Conservation (phyloP, 2,113 vertebrate genomes). For the Labeo rohita region DNA sequence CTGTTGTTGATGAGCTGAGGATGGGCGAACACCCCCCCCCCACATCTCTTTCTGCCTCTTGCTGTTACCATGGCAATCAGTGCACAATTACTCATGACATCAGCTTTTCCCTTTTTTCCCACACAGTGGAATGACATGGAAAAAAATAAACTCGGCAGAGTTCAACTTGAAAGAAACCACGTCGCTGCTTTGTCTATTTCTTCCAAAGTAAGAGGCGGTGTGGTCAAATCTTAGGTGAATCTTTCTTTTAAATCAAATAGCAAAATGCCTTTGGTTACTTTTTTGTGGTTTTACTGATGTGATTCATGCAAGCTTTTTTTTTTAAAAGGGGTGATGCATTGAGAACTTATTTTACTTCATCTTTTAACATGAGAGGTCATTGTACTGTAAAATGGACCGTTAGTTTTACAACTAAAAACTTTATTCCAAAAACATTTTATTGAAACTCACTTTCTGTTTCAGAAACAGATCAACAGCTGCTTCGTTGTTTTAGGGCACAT, state of each 20-base stretch:
- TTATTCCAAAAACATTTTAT: too few species aligned
- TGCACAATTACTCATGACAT: constrained; percentile 26
- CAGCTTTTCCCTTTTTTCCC: constrained; percentile 4
- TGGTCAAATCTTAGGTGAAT: neutral
- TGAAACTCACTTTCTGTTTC: too few species aligned
- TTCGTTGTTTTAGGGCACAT: too few species aligned
- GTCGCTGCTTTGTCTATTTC: neutral
- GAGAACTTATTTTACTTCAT: too few species aligned
- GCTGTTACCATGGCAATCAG: constrained; percentile 66
- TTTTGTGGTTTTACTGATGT: too few species aligned
- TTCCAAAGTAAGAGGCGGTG: neutral
- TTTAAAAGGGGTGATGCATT: too few species aligned
- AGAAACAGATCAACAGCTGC: too few species aligned
- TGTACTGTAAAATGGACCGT: too few species aligned
- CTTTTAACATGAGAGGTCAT: too few species aligned
- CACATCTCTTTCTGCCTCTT: constrained; percentile 25
- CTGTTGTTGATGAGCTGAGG: constrained; percentile 19
- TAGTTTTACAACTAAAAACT: too few species aligned
- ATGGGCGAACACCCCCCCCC: constrained; percentile 38
- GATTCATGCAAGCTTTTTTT: too few species aligned
- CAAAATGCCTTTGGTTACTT: too few species aligned
- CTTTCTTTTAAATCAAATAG: neutral
- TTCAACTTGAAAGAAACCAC: neutral
- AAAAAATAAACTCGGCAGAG: neutral
- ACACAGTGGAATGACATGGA: neutral